Conservation (phyloP, 2,113 vertebrate species). For the Pagrus major region DNA sequence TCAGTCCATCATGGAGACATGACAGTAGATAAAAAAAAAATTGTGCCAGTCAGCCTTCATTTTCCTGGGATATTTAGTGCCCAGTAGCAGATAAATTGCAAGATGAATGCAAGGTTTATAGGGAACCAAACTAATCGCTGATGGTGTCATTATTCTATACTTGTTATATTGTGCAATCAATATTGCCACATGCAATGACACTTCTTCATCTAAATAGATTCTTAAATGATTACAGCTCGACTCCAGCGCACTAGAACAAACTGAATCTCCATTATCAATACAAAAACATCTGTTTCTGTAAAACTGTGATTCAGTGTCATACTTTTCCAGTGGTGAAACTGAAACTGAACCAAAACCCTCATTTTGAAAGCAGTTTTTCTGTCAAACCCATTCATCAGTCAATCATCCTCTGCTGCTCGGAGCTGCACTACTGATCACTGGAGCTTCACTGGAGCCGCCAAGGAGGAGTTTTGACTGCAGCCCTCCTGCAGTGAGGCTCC, state of each 20-base stretch:
- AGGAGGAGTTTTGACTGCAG: not conserved
- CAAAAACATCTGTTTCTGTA: not conserved
- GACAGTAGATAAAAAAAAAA: no score
- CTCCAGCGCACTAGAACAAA: not conserved
- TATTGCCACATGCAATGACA: not conserved
- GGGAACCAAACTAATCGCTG: no score
- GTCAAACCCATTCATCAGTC: not conserved
- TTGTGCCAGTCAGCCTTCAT: no score
- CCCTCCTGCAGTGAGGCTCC: constrained; percentile 42
- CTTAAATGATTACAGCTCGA: not conserved
- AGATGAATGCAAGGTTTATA: no score
- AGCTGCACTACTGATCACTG: constrained; percentile 25
- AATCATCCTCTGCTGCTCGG: not conserved
- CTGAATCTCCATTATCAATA: constrained; percentile 10
- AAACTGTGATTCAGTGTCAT: not conserved
- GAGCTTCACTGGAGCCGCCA: constrained; percentile 1
- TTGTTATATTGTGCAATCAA: no score
- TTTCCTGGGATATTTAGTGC: no score
- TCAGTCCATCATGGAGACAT: no score
- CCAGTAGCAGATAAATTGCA: no score
- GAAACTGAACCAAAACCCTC: not conserved
- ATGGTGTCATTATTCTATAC: no score
- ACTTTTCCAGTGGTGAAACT: constrained; percentile 7
- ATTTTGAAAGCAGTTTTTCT: constrained; percentile 10
- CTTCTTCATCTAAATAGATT: not conserved